Conservation (phyloP, 2,888 invertebrate genomes). For the Leucoma salicis region DNA sequence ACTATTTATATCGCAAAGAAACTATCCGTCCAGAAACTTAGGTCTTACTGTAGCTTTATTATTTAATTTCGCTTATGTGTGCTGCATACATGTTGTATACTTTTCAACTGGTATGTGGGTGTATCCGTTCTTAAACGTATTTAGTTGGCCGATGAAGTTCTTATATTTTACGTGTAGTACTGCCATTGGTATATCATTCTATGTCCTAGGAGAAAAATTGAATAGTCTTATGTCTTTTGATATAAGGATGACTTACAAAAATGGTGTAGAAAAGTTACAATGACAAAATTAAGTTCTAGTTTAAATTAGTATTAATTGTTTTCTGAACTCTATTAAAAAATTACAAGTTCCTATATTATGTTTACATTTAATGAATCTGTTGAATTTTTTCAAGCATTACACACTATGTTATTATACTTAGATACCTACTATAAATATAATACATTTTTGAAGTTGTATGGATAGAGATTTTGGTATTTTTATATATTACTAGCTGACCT, state of each 20-base stretch:
- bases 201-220: constrained; percentile 87
- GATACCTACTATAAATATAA: no score
- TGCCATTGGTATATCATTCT: constrained; percentile 81
- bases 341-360: no score
- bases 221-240: constrained; percentile 84
- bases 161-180: constrained; percentile 85
- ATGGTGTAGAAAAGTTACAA: constrained; percentile 28
- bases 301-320: no score
- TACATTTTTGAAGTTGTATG: no score
- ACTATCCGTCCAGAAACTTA: constrained; percentile 85
- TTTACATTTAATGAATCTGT: no score
- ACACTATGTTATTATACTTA: no score
- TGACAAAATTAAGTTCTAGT: no score
- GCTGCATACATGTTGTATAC: constrained; percentile 88
- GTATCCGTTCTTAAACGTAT: constrained; percentile 91
- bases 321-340: no score
- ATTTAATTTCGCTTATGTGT: constrained; percentile 85
- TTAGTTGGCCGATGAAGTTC: constrained; percentile 86
- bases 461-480: no score
- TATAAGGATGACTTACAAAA: constrained; percentile 18
- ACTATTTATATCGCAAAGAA: constrained; percentile 85
- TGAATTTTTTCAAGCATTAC: no score
- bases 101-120: constrained; percentile 90
- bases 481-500: no score
- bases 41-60: constrained; percentile 81